These are phyloP conservation scores for Hyperopisus bebe DNA, from an alignment of 2,113 vertebrate genomes.

Conservation along the genomic window DNA sequence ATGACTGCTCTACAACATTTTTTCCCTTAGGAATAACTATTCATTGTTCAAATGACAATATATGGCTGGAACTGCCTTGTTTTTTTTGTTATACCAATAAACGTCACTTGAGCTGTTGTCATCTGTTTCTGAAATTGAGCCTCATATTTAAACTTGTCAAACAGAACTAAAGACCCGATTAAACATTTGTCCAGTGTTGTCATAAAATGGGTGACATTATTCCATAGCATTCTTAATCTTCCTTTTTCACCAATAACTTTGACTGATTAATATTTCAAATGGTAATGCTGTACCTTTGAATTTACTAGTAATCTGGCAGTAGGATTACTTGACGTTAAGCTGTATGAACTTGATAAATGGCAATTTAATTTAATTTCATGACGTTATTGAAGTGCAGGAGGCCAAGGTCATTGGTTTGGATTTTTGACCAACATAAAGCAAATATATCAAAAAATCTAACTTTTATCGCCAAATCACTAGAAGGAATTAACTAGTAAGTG, in stretches of 20 bases:
- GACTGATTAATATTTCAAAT: neutral
- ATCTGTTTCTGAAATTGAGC: neutral
- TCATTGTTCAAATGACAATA: constrained; percentile 28
- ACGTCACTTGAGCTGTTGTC: constrained; percentile 54
- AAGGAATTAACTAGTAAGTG: too few relatives aligned
- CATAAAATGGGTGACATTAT: neutral
- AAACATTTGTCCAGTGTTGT: neutral
- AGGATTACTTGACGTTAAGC: neutral
- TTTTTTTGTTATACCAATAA: constrained; percentile 54
- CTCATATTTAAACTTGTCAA: neutral
- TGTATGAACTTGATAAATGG: neutral
- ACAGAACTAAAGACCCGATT: neutral
- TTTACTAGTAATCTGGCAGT: neutral
- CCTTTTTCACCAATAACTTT: neutral
- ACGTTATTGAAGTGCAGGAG: neutral
- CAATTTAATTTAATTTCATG: neutral
- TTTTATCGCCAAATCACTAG: too few relatives aligned
- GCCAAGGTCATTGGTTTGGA: neutral
- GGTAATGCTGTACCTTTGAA: neutral
- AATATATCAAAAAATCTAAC: too few relatives aligned
- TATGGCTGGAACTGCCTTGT: constrained; percentile 44
- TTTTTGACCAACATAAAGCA: neutral
- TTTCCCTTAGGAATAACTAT: constrained; percentile 40
- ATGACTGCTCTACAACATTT: constrained; percentile 34
- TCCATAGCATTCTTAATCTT: neutral